Percentiles rank a stretch among this genome's conserved stretches.
Evolutionary conservation across 2,888 invertebrate species (phyloP).

Genomic region (Phalangium opilio): DNA sequence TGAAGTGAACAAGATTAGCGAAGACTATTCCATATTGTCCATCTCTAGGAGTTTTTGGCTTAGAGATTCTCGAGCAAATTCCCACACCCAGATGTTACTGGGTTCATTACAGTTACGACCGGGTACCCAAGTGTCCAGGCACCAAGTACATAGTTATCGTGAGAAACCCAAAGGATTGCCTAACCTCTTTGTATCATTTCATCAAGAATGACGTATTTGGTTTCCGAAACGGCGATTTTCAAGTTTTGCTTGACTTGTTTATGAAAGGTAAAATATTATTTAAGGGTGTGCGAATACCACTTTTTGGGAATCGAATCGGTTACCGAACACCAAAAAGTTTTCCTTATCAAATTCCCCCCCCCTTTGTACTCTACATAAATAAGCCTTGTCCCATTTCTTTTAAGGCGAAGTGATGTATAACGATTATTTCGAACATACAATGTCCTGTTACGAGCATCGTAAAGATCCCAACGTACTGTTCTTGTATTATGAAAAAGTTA

Average conservation of each 20-base stretch:
- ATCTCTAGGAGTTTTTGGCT: background rate
- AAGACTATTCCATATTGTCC: background rate
- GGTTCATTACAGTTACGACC: conserved; percentile 23
- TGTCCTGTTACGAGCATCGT: conserved; percentile 15
- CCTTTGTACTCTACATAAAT: no score
- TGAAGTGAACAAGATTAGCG: background rate
- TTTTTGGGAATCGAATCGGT: no score
- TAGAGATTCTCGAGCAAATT: background rate
- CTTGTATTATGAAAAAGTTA: conserved; percentile 32
- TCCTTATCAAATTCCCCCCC: no score
- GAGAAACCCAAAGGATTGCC: conserved; percentile 34
- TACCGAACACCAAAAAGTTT: no score
- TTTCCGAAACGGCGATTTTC: conserved; percentile 15
- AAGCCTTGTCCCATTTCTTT: no score
- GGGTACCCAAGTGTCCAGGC: conserved; percentile 9
- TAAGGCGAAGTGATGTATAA: conserved; percentile 24
- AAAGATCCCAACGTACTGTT: conserved; percentile 27
- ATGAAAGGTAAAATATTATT: no score
- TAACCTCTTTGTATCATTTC: conserved; percentile 32
- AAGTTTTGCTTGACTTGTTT: conserved; percentile 31
- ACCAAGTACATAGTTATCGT: conserved; percentile 28
- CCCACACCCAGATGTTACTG: conserved; percentile 8
- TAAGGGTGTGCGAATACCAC: no score
- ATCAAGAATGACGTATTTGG: background rate
- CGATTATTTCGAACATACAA: conserved; percentile 17